Base-by-base conservation (phyloP, 2,797 vertebrate species). In the Typhlichthys subterraneus region DNA sequence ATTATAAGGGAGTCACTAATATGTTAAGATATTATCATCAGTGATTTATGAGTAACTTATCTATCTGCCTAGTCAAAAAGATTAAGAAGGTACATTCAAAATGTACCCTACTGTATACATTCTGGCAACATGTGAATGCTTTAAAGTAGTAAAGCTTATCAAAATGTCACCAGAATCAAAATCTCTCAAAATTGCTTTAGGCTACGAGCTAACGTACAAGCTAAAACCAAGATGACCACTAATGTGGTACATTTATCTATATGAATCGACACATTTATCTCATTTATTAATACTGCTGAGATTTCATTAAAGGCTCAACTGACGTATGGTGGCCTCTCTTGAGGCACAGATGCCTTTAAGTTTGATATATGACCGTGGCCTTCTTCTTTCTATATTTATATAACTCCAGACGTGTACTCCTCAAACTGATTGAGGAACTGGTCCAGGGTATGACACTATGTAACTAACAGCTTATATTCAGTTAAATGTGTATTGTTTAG, bases 241-340 rank as follows among this genome's bases (percentile, higher is more conserved):
- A 29, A 55, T 38, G 33, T 6, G 33, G 33, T 9, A 38, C 33
- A 38, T 38, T 38, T 38, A 38, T 38, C 33, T 38, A 38, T 6
- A 38, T 48, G 47, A 9, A 12, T 4, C 11, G 33, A 45, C 55
- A 49, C 19, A 15, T 38, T 52, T 33, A 54, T 29, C 23, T 31
- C 29, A 52, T 42, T 57, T 5, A 57, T 17, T 59, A 29, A 65
- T 61, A 15, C 56, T 12, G 14, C 52, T 31, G 45, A 23, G 46
- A 12, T 14, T 13, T 13, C 4, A 61, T 15, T 47, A 29, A 61
- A 48, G 23, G 15, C 53, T 3, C 17, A 3, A 52, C 50, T 65
- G 57, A 66, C 7, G 11, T 46, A 12, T 48, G 56, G 29, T 23
- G 15, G 38, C 17, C 31, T 53, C 13, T 48, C 14, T 12, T 63